Evolutionary conservation across 2,888 invertebrate species (phyloP).

Genomic region (Agrotis ipsilon): DNA sequence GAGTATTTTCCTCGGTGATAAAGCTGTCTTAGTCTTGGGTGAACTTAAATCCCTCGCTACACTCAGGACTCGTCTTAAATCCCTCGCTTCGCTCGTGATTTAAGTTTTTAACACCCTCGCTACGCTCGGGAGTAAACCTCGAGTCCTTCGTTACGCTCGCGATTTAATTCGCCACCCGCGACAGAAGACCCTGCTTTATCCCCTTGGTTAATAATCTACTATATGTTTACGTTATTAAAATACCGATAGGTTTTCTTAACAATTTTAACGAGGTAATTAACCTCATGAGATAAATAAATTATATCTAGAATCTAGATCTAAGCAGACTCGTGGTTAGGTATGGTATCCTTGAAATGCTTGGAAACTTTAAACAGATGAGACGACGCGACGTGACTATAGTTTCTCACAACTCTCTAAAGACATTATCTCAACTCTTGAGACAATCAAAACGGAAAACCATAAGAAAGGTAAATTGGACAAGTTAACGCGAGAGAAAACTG

Average conservation of each 20-base stretch:
- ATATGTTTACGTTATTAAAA: slow-evolving; percentile 24
- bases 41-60: too few species aligned
- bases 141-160: too few species aligned
- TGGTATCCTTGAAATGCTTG: slow-evolving; percentile 12
- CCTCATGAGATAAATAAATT: slow-evolving; percentile 6
- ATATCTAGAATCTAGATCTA: slow-evolving; percentile 1
- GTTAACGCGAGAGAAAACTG: slow-evolving; percentile 33
- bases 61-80: too few species aligned
- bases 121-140: too few species aligned
- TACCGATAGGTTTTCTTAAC: slow-evolving; percentile 3
- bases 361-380: slow-evolving; percentile 29
- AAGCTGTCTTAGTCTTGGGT: too few species aligned
- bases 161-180: too few species aligned
- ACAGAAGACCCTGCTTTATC: too few species aligned
- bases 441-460: slow-evolving; percentile 35
- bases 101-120: too few species aligned
- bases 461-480: slow-evolving; percentile 29
- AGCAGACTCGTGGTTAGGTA: not conserved
- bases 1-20: too few species aligned
- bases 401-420: slow-evolving; percentile 49
- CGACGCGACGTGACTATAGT: slow-evolving; percentile 18
- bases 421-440: slow-evolving; percentile 34
- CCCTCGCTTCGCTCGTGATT: too few species aligned
- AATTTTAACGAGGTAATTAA: slow-evolving; percentile 38
- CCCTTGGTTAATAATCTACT: too few species aligned